Evolutionary conservation across 2,888 invertebrate genomes (phyloP).

Genomic region (Dioctria rufipes): DNA sequence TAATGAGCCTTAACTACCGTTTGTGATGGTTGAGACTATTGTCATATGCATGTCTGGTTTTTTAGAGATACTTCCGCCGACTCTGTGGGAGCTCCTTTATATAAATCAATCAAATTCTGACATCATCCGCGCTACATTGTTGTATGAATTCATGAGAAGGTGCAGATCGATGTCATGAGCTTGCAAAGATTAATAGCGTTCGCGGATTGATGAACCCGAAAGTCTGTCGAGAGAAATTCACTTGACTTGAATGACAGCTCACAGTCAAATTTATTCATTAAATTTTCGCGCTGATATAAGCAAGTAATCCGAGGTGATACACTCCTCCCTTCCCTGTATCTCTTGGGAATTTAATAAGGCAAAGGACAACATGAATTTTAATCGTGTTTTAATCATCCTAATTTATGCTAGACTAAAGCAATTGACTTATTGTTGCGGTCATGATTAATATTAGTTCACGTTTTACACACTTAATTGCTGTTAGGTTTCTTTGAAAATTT

Average conservation of each 20-base stretch:
- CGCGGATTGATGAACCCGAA: conserved; percentile 34
- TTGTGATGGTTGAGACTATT: not conserved
- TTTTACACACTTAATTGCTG: too few species aligned
- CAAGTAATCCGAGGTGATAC: not conserved
- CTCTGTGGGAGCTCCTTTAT: not conserved
- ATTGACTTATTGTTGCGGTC: too few species aligned
- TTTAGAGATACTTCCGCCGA: not conserved
- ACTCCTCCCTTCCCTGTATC: too few species aligned
- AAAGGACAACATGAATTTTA: too few species aligned
- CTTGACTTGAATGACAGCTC: not conserved
- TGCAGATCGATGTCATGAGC: conserved; percentile 32
- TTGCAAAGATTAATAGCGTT: conserved; percentile 39
- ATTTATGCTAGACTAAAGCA: too few species aligned
- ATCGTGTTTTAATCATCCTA: too few species aligned
- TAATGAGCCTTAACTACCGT: not conserved
- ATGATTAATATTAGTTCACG: too few species aligned
- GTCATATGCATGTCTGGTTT: not conserved
- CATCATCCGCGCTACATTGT: conserved; percentile 31
- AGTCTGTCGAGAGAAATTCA: conserved; percentile 22
- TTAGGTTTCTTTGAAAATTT: too few species aligned
- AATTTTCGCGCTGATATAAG: not conserved
- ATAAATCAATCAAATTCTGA: conserved; percentile 41
- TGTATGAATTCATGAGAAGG: conserved; percentile 32
- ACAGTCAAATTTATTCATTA: conserved; percentile 7
- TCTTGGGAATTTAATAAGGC: too few species aligned